phyloP scores from a whole-genome alignment of 2,113 vertebrate genomes.

The Cephalopterus ornatus region DNA sequence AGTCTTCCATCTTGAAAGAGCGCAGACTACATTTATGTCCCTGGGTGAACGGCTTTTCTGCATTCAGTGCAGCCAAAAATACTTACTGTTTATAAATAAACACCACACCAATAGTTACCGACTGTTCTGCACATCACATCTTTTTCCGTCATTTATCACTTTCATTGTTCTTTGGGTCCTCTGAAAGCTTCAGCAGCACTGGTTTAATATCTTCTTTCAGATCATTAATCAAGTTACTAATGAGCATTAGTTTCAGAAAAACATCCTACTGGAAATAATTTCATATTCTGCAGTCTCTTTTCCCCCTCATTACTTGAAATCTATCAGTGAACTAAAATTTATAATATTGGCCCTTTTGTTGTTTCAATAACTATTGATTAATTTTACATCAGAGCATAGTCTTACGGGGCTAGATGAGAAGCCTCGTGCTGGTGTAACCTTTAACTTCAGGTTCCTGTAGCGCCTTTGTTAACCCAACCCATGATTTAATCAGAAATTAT shows the following conservation, averaged over 20 bases:
- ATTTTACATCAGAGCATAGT: neutral
- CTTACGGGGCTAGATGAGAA: neutral
- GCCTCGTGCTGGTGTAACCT: neutral
- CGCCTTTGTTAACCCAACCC: neutral
- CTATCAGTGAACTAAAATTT: neutral
- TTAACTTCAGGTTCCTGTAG: neutral
- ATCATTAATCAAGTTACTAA: constrained; percentile 36
- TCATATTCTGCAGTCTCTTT: neutral
- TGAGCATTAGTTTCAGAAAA: constrained; percentile 6
- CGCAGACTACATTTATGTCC: neutral
- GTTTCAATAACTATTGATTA: neutral
- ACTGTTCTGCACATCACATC: neutral
- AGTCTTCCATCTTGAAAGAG: neutral
- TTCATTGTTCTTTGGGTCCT: neutral
- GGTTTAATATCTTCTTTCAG: constrained; percentile 11
- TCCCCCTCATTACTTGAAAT: neutral
- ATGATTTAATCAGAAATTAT: neutral
- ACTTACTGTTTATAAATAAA: neutral
- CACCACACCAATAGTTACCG: neutral
- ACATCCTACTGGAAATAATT: constrained; percentile 10
- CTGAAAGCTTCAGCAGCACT: neutral
- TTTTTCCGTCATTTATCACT: neutral
- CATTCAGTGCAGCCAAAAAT: neutral
- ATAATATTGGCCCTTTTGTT: neutral
- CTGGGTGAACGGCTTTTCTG: neutral